Conservation (phyloP, 2,888 invertebrate species). For the Lobophora halterata region DNA sequence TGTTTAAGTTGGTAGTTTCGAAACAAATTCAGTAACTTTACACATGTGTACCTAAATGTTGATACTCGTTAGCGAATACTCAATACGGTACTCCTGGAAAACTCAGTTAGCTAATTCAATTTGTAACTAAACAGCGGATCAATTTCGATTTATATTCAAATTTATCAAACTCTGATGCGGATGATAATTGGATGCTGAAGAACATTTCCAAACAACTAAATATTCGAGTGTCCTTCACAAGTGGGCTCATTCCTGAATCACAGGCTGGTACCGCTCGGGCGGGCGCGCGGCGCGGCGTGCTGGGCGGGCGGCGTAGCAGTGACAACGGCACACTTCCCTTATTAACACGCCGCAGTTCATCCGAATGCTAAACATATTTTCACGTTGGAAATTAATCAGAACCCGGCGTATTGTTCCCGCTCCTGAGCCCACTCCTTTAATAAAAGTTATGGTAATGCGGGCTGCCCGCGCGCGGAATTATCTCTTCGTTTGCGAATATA, state of each 20-base stretch:
- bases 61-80: constrained; percentile 2
- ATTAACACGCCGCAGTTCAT: constrained; percentile 53
- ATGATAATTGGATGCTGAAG: constrained; percentile 1
- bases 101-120: no score
- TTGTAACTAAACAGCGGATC: no score
- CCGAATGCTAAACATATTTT: constrained; percentile 73
- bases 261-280: constrained; percentile 4
- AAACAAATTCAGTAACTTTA: constrained; percentile 12
- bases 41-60: constrained; percentile 10
- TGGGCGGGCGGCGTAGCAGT: constrained; percentile 20
- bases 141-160: neutral
- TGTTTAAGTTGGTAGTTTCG: constrained; percentile 17
- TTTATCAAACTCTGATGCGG: neutral
- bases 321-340: constrained; percentile 42
- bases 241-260: constrained; percentile 5
- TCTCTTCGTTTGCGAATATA: constrained; percentile 79
- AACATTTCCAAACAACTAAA: constrained; percentile 5
- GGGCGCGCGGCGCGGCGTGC: constrained; percentile 3
- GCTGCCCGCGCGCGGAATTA: constrained; percentile 72
- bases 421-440: constrained; percentile 70
- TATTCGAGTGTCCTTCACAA: constrained; percentile 10
- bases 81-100: neutral
- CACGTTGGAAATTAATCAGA: constrained; percentile 74
- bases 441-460: constrained; percentile 78
- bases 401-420: constrained; percentile 67